Evolutionary conservation across 2,888 invertebrate species (phyloP).

Genomic region (Troilus luridus): DNA sequence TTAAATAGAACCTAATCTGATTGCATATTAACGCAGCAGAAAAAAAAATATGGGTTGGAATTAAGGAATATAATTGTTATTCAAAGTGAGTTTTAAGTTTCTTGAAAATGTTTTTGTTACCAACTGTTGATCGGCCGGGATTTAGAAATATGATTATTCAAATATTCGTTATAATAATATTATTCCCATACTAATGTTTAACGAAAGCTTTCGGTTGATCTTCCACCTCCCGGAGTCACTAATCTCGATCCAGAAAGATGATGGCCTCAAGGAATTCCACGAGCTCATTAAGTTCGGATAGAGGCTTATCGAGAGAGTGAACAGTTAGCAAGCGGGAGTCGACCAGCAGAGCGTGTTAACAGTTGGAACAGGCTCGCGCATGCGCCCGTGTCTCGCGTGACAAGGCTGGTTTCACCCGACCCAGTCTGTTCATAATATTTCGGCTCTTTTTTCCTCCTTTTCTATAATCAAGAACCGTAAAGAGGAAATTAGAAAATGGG

Average conservation of each 20-base stretch:
- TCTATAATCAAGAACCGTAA: not conserved
- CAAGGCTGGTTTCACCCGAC: not conserved
- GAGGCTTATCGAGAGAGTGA: not conserved
- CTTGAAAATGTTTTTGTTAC: too few species aligned
- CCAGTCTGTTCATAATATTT: not conserved
- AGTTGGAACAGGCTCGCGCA: slow-evolving; percentile 25
- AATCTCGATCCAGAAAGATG: not conserved
- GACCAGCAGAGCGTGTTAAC: slow-evolving; percentile 26
- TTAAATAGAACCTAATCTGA: too few species aligned
- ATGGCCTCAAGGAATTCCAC: not conserved
- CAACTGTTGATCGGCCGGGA: too few species aligned
- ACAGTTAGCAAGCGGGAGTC: not conserved
- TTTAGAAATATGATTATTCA: too few species aligned
- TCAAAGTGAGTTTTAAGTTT: too few species aligned
- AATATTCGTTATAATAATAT: too few species aligned
- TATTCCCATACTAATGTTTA: not conserved
- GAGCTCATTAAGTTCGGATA: not conserved
- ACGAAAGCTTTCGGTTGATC: not conserved
- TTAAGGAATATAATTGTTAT: too few species aligned
- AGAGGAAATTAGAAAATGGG: too few species aligned
- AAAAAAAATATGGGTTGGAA: too few species aligned
- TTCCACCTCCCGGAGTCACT: not conserved
- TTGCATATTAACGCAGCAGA: too few species aligned
- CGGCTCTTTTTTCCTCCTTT: not conserved
- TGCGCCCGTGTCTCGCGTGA: not conserved